A percentile compares a stretch with the other conserved stretches of the same genome.
phyloP scores from a whole-genome alignment of 2,797 vertebrate genomes.

The Carduelis carduelis region DNA sequence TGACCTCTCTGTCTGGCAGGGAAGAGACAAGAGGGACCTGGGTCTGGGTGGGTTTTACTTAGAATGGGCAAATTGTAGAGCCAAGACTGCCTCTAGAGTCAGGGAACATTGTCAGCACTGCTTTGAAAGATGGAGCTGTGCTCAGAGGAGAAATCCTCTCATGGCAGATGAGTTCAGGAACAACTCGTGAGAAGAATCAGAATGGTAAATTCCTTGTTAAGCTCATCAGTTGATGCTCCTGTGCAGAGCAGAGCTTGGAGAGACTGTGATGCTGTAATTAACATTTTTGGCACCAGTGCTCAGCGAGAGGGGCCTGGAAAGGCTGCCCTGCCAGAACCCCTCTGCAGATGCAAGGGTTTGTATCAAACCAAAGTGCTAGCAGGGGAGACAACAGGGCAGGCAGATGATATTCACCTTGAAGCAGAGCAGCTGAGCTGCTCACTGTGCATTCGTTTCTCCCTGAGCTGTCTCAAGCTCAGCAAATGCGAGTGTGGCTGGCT shows the following conservation, averaged over 20 bases:
- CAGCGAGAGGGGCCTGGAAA: background rate
- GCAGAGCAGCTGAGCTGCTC: background rate
- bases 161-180: background rate
- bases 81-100: background rate
- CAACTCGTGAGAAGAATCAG: background rate
- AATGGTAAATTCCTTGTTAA: background rate
- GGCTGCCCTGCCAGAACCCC: background rate
- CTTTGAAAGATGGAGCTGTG: background rate
- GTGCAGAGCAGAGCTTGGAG: background rate
- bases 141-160: background rate
- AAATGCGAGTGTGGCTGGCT: background rate
- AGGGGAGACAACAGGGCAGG: background rate
- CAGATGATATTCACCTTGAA: background rate
- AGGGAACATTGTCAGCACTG: background rate
- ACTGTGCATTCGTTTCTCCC: background rate
- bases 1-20: background rate
- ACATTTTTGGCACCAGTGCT: background rate
- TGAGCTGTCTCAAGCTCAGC: background rate
- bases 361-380: background rate
- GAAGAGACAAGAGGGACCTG: background rate
- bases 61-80: background rate
- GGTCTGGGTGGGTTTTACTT: background rate
- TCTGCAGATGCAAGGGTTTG: background rate
- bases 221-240: background rate
- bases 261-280: background rate